Conservation (phyloP, 2,888 invertebrate genomes). For the Andrena praecox region DNA sequence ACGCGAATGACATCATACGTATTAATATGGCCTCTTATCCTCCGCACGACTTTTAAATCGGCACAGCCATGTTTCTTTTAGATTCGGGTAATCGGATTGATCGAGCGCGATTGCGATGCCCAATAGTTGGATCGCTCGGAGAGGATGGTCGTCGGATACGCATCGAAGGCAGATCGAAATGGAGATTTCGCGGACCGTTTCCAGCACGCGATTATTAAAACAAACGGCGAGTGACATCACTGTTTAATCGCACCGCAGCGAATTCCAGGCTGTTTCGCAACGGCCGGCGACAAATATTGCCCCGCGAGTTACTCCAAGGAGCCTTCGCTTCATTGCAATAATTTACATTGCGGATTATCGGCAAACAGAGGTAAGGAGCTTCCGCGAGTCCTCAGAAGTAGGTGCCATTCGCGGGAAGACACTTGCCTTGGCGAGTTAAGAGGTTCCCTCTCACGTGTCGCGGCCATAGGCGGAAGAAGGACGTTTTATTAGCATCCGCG, state of each 20-base stretch:
- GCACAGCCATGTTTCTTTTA: neutral
- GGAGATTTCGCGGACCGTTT: neutral
- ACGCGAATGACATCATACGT: slow-evolving; percentile 60
- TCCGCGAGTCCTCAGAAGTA: neutral
- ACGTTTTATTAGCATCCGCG: slow-evolving; percentile 26
- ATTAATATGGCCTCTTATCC: slow-evolving; percentile 63
- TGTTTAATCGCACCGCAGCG: slow-evolving; percentile 33
- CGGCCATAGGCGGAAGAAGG: slow-evolving; percentile 5
- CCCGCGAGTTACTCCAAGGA: neutral
- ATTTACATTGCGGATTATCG: slow-evolving; percentile 43
- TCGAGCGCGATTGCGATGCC: too few relatives aligned
- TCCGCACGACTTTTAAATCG: slow-evolving; percentile 7
- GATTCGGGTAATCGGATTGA: too few relatives aligned
- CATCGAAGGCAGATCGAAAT: neutral
- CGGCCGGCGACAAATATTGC: slow-evolving; percentile 39
- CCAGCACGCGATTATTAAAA: neutral
- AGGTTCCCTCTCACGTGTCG: neutral
- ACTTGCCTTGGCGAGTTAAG: neutral
- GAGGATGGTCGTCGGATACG: too few relatives aligned
- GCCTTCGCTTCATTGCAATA: slow-evolving; percentile 7
- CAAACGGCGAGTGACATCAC: slow-evolving; percentile 33
- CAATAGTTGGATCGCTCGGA: too few relatives aligned
- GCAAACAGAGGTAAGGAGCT: neutral
- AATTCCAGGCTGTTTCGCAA: slow-evolving; percentile 51
- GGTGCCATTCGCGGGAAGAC: neutral